A percentile compares a stretch with the other conserved stretches of the same genome.
These are phyloP conservation scores for Cataglyphis cursor DNA, from an alignment of 2,888 invertebrate species.

Conservation along the genomic window DNA sequence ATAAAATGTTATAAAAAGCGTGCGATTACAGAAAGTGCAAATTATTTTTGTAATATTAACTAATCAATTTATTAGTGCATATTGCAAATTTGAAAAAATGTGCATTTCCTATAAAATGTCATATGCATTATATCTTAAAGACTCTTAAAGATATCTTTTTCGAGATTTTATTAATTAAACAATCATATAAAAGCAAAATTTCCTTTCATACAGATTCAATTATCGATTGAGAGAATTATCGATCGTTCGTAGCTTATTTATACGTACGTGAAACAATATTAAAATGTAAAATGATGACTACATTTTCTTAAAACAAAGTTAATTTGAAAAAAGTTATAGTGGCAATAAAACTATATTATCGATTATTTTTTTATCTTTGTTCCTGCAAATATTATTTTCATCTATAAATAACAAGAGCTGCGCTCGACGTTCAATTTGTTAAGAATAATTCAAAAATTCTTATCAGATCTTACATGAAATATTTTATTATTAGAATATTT, in stretches of 20 bases:
- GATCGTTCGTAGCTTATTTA: background rate
- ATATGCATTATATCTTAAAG: background rate
- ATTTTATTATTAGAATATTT: background rate
- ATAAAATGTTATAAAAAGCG: background rate
- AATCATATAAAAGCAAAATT: background rate
- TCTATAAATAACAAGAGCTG: background rate
- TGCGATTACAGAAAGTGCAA: conserved; percentile 15
- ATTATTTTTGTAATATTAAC: background rate
- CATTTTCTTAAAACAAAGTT: background rate
- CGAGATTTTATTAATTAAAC: background rate
- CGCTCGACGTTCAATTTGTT: background rate
- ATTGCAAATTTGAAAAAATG: background rate
- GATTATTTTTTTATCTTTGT: background rate
- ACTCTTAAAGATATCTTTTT: background rate
- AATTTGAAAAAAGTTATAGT: background rate
- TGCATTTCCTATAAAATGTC: background rate
- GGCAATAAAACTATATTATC: background rate
- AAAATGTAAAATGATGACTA: background rate
- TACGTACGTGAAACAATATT: background rate
- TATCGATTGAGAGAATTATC: background rate
- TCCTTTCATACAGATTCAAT: background rate
- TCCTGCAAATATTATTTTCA: background rate
- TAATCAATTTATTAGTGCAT: background rate
- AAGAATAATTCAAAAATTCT: background rate
- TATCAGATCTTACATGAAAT: background rate